Evolutionary conservation across 2,797 vertebrate genomes (phyloP).

Genomic region (Phataginus tricuspis): DNA sequence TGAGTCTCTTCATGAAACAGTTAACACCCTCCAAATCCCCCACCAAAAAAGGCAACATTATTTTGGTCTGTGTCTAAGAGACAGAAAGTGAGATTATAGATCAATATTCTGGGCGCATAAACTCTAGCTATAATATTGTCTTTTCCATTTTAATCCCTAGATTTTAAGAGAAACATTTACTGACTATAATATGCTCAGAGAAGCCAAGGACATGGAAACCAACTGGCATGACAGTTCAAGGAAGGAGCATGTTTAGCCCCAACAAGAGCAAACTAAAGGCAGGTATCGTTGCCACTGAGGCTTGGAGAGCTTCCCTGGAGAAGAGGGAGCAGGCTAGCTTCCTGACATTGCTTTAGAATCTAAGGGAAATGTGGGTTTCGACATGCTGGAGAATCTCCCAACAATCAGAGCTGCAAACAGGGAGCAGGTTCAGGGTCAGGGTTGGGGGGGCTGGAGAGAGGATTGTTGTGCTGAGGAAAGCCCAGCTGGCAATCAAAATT

Average conservation of each 20-base stretch:
- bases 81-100: neutral
- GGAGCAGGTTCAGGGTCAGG: neutral
- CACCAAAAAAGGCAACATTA: neutral
- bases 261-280: neutral
- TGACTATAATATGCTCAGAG: neutral
- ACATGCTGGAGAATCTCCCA: neutral
- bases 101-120: neutral
- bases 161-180: neutral
- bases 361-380: neutral
- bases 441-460: rapidly evolving
- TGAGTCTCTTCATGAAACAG: neutral
- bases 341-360: neutral
- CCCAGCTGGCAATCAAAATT: too few relatives aligned
- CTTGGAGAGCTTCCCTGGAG: neutral
- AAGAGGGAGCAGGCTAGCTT: neutral
- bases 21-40: rapidly evolving
- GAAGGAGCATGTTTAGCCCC: neutral
- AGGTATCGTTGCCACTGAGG: too few relatives aligned
- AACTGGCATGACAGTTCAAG: neutral
- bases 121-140: neutral
- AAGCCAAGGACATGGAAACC: neutral
- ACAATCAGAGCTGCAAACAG: neutral
- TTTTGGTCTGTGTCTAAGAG: neutral
- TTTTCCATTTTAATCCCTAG: neutral
- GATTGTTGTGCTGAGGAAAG: too few relatives aligned